Percentiles rank a stretch among this genome's conserved stretches.
phyloP scores from a whole-genome alignment of 2,113 vertebrate genomes.

The Upupa epops region DNA sequence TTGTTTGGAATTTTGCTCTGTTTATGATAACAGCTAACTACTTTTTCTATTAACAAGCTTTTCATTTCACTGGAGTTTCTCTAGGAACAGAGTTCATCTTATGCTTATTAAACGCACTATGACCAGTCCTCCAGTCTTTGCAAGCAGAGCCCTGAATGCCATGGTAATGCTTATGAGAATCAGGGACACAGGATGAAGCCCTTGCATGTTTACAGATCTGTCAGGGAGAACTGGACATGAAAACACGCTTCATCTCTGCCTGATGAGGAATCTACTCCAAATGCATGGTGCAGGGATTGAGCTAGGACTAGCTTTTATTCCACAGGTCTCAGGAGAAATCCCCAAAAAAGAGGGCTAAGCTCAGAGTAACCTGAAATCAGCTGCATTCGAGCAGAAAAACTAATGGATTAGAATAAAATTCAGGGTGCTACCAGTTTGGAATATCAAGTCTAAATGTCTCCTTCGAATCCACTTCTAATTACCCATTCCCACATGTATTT shows the following conservation, averaged over 20 bases:
- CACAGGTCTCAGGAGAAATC: not conserved
- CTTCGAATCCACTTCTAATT: not conserved
- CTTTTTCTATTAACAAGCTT: slow-evolving; percentile 2
- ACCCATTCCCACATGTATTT: not conserved
- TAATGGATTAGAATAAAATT: not conserved
- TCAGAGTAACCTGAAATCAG: not conserved
- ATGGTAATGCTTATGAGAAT: not conserved
- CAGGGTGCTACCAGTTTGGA: not conserved
- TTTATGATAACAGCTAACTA: slow-evolving; percentile 17
- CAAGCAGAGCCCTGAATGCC: not conserved
- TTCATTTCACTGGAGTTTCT: slow-evolving; percentile 24
- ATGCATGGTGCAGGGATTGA: not conserved
- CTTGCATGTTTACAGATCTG: not conserved
- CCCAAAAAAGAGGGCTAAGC: not conserved
- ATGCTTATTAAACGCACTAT: not conserved
- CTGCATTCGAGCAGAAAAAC: not conserved
- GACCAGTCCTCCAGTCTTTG: not conserved
- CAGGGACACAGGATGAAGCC: not conserved
- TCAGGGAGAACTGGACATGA: not conserved
- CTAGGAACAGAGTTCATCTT: not conserved
- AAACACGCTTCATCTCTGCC: not conserved
- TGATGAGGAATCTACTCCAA: not conserved
- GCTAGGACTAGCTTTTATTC: not conserved
- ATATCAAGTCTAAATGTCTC: not conserved
- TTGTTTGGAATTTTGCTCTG: slow-evolving; percentile 23